Evolutionary conservation across 2,113 vertebrate species (phyloP), one percentile per base, ranked within the genome.

Genomic region (Bungarus multicinctus): DNA sequence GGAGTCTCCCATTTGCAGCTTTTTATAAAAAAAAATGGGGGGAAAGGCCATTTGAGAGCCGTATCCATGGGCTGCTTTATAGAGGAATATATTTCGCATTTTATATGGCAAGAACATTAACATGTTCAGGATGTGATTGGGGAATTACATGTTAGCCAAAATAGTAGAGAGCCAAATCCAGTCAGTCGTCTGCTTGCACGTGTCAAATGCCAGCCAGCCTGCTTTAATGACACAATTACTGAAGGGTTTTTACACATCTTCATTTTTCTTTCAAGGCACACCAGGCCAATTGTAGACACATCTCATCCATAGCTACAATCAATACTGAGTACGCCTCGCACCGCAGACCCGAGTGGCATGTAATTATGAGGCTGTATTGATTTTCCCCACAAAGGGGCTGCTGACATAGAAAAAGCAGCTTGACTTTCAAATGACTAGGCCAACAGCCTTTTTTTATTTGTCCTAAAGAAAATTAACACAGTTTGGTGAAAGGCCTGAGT

Each of bases 341-440:
- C 8, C 3, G 30, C 34, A 89, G 91, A 94, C 88, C 92, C 90
- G 92, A 96, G 91, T 95, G 95, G 88, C 94, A 58, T 86, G 89
- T 95, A 93, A 95, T 96, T 96, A 94, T 94, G 90, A 94, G 92
- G 90, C 93, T 54, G 30, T 95, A 96, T 96, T 22, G 95, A 97
- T 96, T 96, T 88, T 91, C 55, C 52, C 50, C 7, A 92, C 88
- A 88, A 87, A 95, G 30, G 87, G 64, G 87, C 88, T 95, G 91
- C 90, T 94, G 94, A 95, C n/a, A 39, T 90, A 95, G 92, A 94
- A 94, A 95, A 96, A 94, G 92, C 92, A 94, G 85, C 93, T 95
- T 93, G 93, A 92, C 94, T 90, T 95, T 96, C 93, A 93, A 91
- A 96, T 88, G 53, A 1, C 92, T 95, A 94, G 91, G 92, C 95